Evolutionary conservation across 2,113 vertebrate species (phyloP).

Genomic region (Apodemus speciosus): DNA sequence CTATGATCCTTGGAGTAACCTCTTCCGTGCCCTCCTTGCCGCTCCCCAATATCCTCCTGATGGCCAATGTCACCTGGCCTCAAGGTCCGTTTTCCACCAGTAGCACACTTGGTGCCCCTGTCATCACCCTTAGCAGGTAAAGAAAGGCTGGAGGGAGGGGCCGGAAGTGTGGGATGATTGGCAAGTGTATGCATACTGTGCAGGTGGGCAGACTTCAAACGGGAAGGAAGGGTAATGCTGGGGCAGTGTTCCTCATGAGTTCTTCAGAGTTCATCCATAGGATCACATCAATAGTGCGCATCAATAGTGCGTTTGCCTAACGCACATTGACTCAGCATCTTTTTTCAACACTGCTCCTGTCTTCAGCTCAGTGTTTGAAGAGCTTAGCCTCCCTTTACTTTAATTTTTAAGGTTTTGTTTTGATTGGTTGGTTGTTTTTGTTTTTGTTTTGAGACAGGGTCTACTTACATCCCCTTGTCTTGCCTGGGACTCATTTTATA

Average conservation of each 20-base stretch:
- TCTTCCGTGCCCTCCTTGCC: constrained; percentile 81
- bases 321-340: background rate
- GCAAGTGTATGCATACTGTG: background rate
- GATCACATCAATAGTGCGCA: no score
- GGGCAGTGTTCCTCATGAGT: background rate
- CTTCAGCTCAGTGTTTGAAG: background rate
- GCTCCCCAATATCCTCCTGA: constrained; percentile 82
- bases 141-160: background rate
- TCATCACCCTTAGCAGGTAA: constrained; percentile 78
- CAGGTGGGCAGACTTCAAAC: background rate
- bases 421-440: background rate
- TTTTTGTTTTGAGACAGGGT: background rate
- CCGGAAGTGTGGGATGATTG: background rate
- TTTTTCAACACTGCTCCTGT: background rate
- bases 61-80: constrained; percentile 78
- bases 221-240: background rate
- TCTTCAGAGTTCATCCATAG: background rate
- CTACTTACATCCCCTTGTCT: background rate
- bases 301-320: background rate
- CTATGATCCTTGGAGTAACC: constrained; percentile 79
- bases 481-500: background rate
- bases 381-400: constrained; percentile 4
- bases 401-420: background rate
- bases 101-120: constrained; percentile 22
- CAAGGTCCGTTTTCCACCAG: constrained; percentile 1